Evolutionary conservation across 1,140 invertebrate genomes (phyloP).

Genomic region (Platorchestia sp.): DNA sequence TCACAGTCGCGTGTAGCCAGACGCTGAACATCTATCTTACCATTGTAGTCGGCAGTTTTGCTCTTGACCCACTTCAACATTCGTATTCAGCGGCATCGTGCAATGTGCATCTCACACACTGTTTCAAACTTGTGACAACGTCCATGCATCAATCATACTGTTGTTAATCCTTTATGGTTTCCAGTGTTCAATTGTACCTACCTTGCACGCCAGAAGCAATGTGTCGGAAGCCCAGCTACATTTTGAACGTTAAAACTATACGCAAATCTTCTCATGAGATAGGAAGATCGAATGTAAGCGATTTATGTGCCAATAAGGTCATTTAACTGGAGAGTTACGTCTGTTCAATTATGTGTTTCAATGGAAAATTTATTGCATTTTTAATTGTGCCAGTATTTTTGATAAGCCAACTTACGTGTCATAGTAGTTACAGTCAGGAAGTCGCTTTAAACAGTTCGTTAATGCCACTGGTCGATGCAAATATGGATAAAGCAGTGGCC

Average conservation of each 20-base stretch:
- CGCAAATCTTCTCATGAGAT: not conserved
- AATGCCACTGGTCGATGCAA: not conserved
- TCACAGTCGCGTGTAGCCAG: not conserved
- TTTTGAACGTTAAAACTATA: not conserved
- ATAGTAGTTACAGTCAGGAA: not conserved
- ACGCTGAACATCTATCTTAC: not conserved
- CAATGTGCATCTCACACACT: not conserved
- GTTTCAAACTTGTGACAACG: not conserved
- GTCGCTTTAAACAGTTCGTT: no score
- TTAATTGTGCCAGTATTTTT: not conserved
- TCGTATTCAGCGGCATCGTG: not conserved
- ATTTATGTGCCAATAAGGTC: no score
- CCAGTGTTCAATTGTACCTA: not conserved
- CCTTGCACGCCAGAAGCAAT: not conserved
- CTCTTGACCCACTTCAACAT: not conserved
- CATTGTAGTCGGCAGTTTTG: not conserved
- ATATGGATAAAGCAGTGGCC: not conserved
- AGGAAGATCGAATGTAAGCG: not conserved
- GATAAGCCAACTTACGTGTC: not conserved
- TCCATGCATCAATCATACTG: not conserved
- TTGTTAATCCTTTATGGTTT: not conserved
- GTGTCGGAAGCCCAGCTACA: not conserved
- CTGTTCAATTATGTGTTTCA: not conserved
- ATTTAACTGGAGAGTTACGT: not conserved
- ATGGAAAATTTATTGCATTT: not conserved